Base-by-base conservation (phyloP, 2,797 vertebrate species). In the Liparis tanakae region DNA sequence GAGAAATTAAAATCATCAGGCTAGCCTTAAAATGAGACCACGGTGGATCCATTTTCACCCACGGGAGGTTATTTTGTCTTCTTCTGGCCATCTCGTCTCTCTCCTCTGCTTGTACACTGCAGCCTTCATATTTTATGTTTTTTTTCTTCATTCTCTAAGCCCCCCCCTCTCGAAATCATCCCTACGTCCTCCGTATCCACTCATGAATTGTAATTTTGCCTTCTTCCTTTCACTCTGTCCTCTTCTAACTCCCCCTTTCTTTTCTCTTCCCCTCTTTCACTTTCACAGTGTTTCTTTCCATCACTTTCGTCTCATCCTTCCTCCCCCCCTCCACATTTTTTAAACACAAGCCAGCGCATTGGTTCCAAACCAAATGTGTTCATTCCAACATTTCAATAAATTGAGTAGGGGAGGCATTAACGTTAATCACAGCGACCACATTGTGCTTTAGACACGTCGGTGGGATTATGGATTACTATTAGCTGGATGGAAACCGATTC, bases 381-480 rank as follows among this genome's bases (percentile, higher is more conserved):
- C 93, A 93, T 94, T 95, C 91, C 93, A 95, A 94, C 93, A 93
- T 95, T 95, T 94, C 94, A 94, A 94, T 95, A 94, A 94, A 95
- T 94, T 94, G 94, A 94, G 93, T 92, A 91, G 83, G 89, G 92
- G 93, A 94, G 90, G 94, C 92, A 94, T 95, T 95, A 95, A 94
- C 93, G 94, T 95, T 95, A 95, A 95, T 95, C 94, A 95, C 93
- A 93, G 92, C 93, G 85, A 93, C 93, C 95, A 95, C 94, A 95
- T 95, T 95, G 94, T 94, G 93, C 93, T 93, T 94, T 92, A 93
- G 92, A 94, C 93, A 94, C 92, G 91, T 94, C 92, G 93, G 87
- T 91, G 93, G 95, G 94, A 95, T 95, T 95, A 95, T 94, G 94
- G 94, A 95, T 95, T 95, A 94, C 94, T 93, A 95, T 95, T 95